phyloP scores from a whole-genome alignment of 2,888 invertebrate species.

The Anagyrus pseudococci region DNA sequence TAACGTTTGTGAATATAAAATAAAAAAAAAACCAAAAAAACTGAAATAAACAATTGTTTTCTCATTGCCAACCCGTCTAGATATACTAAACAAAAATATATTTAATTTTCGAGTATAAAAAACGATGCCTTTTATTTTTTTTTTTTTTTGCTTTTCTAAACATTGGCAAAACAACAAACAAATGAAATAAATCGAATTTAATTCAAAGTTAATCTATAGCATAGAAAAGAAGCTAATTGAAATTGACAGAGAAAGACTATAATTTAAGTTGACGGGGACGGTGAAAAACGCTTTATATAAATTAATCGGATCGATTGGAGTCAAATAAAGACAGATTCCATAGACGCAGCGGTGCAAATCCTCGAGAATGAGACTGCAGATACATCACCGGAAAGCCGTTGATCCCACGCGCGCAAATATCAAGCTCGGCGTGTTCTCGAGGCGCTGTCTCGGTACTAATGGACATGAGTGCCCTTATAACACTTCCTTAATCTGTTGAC shows the following conservation, averaged over 20 bases:
- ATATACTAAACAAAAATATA: not conserved
- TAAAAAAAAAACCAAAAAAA: constrained; percentile 51
- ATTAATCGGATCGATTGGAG: not conserved
- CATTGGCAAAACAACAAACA: no score
- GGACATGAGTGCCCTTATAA: not conserved
- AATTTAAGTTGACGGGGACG: not conserved
- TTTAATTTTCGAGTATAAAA: no score
- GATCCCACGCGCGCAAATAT: no score
- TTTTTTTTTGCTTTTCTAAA: not conserved
- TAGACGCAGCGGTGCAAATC: not conserved
- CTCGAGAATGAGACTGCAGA: not conserved
- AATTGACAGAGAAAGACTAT: not conserved
- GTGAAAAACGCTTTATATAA: not conserved
- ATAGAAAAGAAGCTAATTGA: no score
- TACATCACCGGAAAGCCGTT: constrained; percentile 31
- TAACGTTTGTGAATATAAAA: constrained; percentile 59
- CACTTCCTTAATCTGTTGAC: not conserved
- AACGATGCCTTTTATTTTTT: not conserved
- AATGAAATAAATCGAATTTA: no score
- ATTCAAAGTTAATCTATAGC: not conserved
- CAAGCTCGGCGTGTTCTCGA: not conserved
- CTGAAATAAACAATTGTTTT: constrained; percentile 20
- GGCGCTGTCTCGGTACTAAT: not conserved
- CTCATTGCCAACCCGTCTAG: not conserved
- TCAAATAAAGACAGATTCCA: not conserved